phyloP scores from a whole-genome alignment of 2,888 invertebrate species.

The Philhelius pedissequus region DNA sequence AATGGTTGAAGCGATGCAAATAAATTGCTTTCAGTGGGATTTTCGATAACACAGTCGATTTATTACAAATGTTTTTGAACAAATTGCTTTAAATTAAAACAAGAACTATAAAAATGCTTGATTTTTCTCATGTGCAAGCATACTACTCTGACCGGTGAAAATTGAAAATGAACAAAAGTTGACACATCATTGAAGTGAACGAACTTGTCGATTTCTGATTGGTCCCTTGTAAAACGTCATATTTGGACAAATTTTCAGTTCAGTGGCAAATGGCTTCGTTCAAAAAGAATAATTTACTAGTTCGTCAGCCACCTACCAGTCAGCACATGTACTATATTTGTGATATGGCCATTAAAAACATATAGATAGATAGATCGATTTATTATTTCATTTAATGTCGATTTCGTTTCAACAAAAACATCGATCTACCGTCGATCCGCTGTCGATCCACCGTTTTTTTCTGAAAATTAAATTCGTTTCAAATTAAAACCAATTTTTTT shows the following conservation, averaged over 20 bases:
- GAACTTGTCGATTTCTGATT: constrained; percentile 70
- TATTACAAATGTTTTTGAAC: neutral
- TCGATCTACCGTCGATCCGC: no score
- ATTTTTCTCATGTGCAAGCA: neutral
- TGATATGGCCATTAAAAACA: no score
- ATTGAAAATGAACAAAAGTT: constrained; percentile 41
- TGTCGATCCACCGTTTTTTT: no score
- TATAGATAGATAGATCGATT: no score
- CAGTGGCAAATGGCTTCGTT: constrained; percentile 20
- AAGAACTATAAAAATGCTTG: neutral
- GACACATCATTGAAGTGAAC: constrained; percentile 66
- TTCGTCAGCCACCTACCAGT: neutral
- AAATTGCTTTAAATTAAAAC: neutral
- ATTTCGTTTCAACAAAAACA: no score
- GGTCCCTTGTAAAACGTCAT: constrained; percentile 55
- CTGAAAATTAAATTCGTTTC: no score
- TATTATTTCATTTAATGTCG: no score
- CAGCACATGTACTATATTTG: neutral
- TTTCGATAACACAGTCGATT: neutral
- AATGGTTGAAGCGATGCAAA: neutral
- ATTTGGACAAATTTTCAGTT: constrained; percentile 26
- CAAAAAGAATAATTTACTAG: neutral
- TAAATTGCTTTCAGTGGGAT: constrained; percentile 12
- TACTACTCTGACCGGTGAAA: constrained; percentile 60
- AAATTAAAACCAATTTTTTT: no score